Evolutionary conservation across 2,888 invertebrate genomes (phyloP), one percentile per base, ranked within the genome.

Genomic region (Herminia tarsipennalis): DNA sequence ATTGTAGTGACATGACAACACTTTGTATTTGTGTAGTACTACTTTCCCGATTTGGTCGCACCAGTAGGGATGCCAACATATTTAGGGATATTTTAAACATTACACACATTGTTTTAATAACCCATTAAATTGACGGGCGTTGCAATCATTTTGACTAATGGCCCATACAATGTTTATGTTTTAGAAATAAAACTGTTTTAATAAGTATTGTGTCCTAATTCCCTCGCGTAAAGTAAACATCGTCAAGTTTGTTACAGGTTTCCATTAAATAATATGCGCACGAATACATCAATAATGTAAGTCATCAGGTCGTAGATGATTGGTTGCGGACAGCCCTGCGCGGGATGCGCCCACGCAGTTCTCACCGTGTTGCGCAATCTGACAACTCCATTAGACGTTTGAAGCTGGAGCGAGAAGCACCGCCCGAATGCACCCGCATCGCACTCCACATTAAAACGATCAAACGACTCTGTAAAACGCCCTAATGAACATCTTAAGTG

Each of bases 401-500:
- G 66, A 60, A 54, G 66, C 58, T 60, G 59, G 66, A 52, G 35
- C 63, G 53, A 51, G 66, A 50, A 46, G 54, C 61, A 64, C 72
- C 56, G 66, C 42, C 46, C 58, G 65, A 66, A 70, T 70, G 65
- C 66, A 66, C 72, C 66, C 61, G 66, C 64, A 67, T 63, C 64
- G 61, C 75, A 73, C 78, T 76, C 70, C 76, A 78, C 83, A 88
- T 88, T 87, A 87, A 86, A 87, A 76, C 84, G 81, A 88, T 82
- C 84, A 76, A 83, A 83, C 80, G 79, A 74, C 78, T 77, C 65
- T 73, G 74, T 77, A 79, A 76, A 81, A 81, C 78, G 75, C 77
- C 76, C 83, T 87, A 88, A 89, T 88, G 86, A 88, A 82, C 79
- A 62, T 81, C 83, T 88, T 88, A 85, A 90, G 90, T 90, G 90